phyloP scores from a whole-genome alignment of 2,113 vertebrate genomes.

The Scomber japonicus region DNA sequence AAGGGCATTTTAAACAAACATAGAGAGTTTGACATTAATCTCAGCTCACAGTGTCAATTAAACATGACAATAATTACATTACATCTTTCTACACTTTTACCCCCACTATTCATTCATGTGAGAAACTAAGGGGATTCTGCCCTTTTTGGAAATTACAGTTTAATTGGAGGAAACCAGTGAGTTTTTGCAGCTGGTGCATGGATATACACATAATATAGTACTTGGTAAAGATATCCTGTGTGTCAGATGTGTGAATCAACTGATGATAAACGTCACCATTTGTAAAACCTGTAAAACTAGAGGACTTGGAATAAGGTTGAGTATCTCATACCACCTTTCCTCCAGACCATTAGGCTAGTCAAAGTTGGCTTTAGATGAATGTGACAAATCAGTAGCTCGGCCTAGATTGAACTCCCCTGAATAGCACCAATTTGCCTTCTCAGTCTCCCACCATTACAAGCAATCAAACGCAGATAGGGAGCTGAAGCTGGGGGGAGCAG shows the following conservation, averaged over 20 bases:
- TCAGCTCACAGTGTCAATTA: conserved; percentile 28
- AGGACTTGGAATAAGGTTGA: conserved; percentile 27
- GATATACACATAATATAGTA: not conserved
- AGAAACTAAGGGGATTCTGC: not conserved
- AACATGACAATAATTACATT: not conserved
- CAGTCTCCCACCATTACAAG: conserved; percentile 72
- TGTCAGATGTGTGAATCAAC: conserved; percentile 21
- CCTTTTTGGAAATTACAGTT: not conserved
- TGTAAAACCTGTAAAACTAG: conserved; percentile 9
- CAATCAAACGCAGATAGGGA: conserved; percentile 76
- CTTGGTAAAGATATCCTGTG: not conserved
- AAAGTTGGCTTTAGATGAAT: conserved; percentile 68
- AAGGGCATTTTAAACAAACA: conserved; percentile 64
- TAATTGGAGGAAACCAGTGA: not conserved
- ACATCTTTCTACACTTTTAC: not conserved
- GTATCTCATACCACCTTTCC: conserved; percentile 27
- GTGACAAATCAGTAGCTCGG: conserved; percentile 70
- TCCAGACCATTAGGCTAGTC: conserved; percentile 69
- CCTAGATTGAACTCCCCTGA: conserved; percentile 65
- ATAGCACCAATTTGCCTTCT: conserved; percentile 76
- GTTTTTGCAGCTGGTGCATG: not conserved
- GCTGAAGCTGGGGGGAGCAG: conserved; percentile 56
- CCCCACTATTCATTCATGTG: not conserved
- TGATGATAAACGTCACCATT: conserved; percentile 21
- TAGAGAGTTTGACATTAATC: conserved; percentile 27